Evolutionary conservation across 2,797 vertebrate species (phyloP).

Genomic region (Urophycis tenuis): DNA sequence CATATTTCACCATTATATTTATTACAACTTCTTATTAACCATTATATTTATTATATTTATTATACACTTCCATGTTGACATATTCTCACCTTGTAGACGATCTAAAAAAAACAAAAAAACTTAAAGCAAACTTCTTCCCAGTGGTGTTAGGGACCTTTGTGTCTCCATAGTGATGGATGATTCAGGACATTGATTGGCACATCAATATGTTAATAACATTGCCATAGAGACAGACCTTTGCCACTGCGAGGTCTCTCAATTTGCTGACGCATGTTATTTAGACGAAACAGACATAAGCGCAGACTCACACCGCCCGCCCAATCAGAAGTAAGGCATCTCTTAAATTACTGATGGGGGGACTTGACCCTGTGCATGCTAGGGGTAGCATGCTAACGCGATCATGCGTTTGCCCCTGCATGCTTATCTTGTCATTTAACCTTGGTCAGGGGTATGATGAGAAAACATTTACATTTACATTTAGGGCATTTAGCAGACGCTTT

Average conservation of each 20-base stretch:
- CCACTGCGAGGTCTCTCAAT: neutral
- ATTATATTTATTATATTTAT: neutral
- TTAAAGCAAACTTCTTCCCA: neutral
- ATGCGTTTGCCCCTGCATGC: neutral
- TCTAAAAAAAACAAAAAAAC: neutral
- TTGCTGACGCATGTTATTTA: neutral
- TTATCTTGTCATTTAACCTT: neutral
- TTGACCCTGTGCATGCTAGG: neutral
- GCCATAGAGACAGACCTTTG: neutral
- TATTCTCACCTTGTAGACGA: neutral
- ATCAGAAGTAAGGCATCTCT: slow-evolving; percentile 21
- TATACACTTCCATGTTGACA: neutral
- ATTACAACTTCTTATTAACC: too few relatives aligned
- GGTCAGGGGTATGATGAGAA: neutral
- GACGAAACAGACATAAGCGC: neutral
- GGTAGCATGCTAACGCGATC: neutral
- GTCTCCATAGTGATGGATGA: slow-evolving; percentile 16
- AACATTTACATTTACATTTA: too few relatives aligned
- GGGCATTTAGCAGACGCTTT: too few relatives aligned
- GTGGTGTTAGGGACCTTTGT: neutral
- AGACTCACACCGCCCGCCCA: neutral
- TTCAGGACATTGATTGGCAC: neutral
- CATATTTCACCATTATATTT: neutral
- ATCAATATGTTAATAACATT: slow-evolving; percentile 9
- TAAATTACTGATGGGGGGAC: slow-evolving; percentile 51